These are phyloP conservation scores for Synergus laeviventris DNA, from an alignment of 2,888 invertebrate species.

Conservation along the genomic window DNA sequence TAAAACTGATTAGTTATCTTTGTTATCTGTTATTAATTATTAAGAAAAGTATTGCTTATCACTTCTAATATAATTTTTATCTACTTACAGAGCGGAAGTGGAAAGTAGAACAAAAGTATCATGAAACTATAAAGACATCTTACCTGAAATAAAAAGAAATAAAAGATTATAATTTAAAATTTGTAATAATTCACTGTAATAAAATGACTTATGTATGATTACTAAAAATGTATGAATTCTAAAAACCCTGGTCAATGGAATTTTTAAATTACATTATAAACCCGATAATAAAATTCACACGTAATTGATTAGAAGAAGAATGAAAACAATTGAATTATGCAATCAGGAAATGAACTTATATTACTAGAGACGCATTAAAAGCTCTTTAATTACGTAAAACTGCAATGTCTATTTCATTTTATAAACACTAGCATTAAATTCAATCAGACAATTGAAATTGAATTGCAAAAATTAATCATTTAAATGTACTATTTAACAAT, in stretches of 20 bases:
- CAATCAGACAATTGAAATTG: background rate
- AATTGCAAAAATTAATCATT: conserved; percentile 7
- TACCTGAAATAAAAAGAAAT: background rate
- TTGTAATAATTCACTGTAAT: too few relatives aligned
- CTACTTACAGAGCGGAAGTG: background rate
- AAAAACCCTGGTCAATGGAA: background rate
- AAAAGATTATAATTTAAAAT: background rate
- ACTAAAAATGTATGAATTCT: too few relatives aligned
- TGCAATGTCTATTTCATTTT: conserved; percentile 20
- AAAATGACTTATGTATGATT: too few relatives aligned
- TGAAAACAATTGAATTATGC: conserved; percentile 21
- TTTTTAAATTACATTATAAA: background rate
- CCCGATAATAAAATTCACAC: background rate
- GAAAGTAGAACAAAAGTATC: background rate
- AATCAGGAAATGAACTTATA: conserved; percentile 35
- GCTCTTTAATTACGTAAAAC: conserved; percentile 33
- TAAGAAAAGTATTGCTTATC: background rate
- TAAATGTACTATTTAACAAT: too few relatives aligned
- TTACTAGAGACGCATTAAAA: conserved; percentile 19
- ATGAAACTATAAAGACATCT: background rate
- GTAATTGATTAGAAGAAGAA: background rate
- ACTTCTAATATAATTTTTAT: background rate
- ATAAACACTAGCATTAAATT: conserved; percentile 3
- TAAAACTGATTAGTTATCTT: too few relatives aligned
- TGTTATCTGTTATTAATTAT: background rate